Evolutionary conservation across 1,140 invertebrate species (phyloP), one percentile per base, ranked within the genome.

Genomic region (Drosophila rufa): DNA sequence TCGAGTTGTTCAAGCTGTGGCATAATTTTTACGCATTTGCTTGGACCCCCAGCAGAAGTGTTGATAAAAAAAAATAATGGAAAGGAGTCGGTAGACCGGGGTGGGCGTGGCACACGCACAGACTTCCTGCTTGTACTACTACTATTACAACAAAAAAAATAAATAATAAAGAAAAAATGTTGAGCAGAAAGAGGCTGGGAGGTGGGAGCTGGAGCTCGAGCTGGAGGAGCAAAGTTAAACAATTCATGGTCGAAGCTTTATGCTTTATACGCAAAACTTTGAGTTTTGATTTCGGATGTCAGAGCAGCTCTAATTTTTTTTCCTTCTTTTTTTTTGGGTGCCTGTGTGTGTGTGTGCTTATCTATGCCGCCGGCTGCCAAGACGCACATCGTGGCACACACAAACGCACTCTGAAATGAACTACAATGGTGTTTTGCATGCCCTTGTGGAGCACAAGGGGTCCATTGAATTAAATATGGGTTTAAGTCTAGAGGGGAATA

Each of bases 1-100:
- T 46, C 58, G 65, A 62, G 46, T 25, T 70, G 76, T 73, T 79
- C 77, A 80, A 80, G 76, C 77, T 82, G 67, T 82, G 79, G 80
- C 80, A 82, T 82, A 82, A 82, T 82, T 74, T 82, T 75, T 75
- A 78, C 80, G 79, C 75, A 78, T 81, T 81, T 81, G 65, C 78
- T 56, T 15, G 65, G 64, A 71, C 51, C 43, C 65, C 30, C 36
- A 8, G 67, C 53, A 73, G 42, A 71, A 58, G 74, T 76, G 71
- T 76, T 75, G 51, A 75, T 66, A 66, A 15, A 17, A 17, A 17
- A 15, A 53, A 25, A 38, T 27, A 61, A 15, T 17, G 33, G 30
- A 48, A 43, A 15, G 40, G 61, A 19, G 50, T 30, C 19, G 27
- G 14, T 69, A 45, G 22, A 38, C 47, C 38, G 22, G 59, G n/a